phyloP scores from a whole-genome alignment of 2,113 vertebrate species.

The Malaclemys terrapin region DNA sequence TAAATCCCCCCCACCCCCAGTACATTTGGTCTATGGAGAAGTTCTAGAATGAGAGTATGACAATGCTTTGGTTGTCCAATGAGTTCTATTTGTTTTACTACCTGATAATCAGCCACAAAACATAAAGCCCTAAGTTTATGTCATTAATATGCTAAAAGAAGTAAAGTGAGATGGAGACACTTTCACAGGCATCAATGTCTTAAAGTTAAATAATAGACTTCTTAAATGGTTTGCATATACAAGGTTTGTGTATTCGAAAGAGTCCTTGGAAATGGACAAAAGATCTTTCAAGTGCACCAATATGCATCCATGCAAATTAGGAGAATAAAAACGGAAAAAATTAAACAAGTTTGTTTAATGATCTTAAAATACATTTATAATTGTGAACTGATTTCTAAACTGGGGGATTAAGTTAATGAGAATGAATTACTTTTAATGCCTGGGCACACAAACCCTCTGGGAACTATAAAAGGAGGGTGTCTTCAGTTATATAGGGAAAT shows the following conservation, averaged over 20 bases:
- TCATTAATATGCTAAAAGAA: background rate
- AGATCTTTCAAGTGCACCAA: background rate
- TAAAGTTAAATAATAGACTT: background rate
- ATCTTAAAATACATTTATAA: background rate
- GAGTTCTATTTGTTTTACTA: background rate
- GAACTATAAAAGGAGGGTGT: background rate
- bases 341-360: background rate
- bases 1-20: background rate
- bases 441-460: background rate
- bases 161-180: background rate
- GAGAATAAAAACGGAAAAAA: background rate
- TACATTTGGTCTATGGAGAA: background rate
- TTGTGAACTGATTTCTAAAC: background rate
- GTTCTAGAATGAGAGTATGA: background rate
- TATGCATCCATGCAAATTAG: background rate
- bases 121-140: background rate
- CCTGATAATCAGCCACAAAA: background rate
- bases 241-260: background rate
- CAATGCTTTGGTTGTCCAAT: background rate
- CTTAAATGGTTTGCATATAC: background rate
- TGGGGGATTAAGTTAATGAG: background rate
- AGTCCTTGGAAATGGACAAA: background rate
- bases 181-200: background rate
- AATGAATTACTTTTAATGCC: background rate
- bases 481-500: background rate